A percentile compares a stretch with the other conserved stretches of the same genome.
Evolutionary conservation across 1,140 invertebrate genomes (phyloP).

Genomic region (Drosophila bocqueti): DNA sequence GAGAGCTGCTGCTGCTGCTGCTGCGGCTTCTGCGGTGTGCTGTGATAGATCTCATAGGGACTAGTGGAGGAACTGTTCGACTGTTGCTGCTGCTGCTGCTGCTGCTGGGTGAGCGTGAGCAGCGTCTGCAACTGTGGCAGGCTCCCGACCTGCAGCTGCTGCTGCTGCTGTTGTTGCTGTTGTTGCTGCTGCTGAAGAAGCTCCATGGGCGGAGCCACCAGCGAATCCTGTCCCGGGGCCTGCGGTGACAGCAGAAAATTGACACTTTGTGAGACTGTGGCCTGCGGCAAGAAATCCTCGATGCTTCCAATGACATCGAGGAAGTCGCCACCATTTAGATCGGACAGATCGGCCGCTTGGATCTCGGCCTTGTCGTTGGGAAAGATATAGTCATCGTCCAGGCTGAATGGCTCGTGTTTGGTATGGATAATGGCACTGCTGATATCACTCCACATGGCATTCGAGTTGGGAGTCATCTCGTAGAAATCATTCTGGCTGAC

Average conservation of each 20-base stretch:
- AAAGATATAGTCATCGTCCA: conserved; percentile 95
- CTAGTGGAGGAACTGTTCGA: conserved; percentile 74
- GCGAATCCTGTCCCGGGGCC: conserved; percentile 71
- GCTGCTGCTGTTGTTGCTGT: conserved; percentile 60
- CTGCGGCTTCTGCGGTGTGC: conserved; percentile 83
- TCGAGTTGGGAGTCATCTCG: conserved; percentile 76
- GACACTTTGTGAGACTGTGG: conserved; percentile 84
- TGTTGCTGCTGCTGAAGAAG: conserved; percentile 79
- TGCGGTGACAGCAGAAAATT: conserved; percentile 84
- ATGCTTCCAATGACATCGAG: conserved; percentile 92
- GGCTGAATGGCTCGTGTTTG: conserved; percentile 89
- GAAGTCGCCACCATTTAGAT: conserved; percentile 93
- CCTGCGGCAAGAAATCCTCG: conserved; percentile 90
- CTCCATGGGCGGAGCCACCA: conserved; percentile 76
- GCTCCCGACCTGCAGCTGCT: conserved; percentile 60
- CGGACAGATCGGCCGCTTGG: conserved; percentile 93
- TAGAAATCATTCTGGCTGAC: conserved; percentile 51
- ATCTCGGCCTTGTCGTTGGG: conserved; percentile 95
- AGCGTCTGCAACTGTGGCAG: conserved; percentile 58
- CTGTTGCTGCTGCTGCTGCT: conserved; percentile 72
- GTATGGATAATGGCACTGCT: conserved; percentile 82
- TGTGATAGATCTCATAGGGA: conserved; percentile 85
- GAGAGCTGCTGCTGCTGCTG: conserved; percentile 61
- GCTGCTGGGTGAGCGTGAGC: conserved; percentile 56
- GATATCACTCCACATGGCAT: conserved; percentile 84